Conservation (phyloP, 2,888 invertebrate genomes). For the Amblyjoppa proteus region DNA sequence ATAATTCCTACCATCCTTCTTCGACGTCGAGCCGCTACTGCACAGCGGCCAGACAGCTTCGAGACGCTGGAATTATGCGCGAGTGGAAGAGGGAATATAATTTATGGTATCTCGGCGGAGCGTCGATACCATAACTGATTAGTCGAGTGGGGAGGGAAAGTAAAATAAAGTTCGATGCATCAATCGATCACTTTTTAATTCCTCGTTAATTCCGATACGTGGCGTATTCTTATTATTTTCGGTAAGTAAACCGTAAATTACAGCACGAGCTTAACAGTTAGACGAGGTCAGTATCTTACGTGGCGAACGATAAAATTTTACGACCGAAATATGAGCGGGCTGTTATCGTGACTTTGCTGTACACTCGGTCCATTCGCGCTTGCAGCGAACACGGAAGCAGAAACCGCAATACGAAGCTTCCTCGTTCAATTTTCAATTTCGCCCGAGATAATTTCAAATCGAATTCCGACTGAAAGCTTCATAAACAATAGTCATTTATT, state of each 20-base stretch:
- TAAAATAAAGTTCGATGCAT: constrained; percentile 14
- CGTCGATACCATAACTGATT: constrained; percentile 59
- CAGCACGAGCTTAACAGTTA: background rate
- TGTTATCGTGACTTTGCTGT: constrained; percentile 29
- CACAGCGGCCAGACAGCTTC: constrained; percentile 61
- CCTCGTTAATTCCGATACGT: background rate
- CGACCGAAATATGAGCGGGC: constrained; percentile 27
- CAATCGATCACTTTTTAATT: background rate
- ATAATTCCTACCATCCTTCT: constrained; percentile 63
- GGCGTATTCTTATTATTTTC: constrained; percentile 7
- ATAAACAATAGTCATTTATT: background rate
- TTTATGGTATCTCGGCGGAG: constrained; percentile 56
- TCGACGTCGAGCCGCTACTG: constrained; percentile 45
- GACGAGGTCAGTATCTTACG: constrained; percentile 5
- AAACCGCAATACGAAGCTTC: background rate
- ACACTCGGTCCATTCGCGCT: background rate
- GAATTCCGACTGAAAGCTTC: background rate
- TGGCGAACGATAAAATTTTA: constrained; percentile 34
- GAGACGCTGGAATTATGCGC: constrained; percentile 65
- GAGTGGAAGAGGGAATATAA: constrained; percentile 59
- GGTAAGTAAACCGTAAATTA: background rate
- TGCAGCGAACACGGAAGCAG: background rate
- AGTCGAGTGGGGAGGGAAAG: background rate
- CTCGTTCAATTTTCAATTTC: background rate
- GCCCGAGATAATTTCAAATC: background rate